phyloP scores from a whole-genome alignment of 2,888 invertebrate species.

The Ceramica pisi region DNA sequence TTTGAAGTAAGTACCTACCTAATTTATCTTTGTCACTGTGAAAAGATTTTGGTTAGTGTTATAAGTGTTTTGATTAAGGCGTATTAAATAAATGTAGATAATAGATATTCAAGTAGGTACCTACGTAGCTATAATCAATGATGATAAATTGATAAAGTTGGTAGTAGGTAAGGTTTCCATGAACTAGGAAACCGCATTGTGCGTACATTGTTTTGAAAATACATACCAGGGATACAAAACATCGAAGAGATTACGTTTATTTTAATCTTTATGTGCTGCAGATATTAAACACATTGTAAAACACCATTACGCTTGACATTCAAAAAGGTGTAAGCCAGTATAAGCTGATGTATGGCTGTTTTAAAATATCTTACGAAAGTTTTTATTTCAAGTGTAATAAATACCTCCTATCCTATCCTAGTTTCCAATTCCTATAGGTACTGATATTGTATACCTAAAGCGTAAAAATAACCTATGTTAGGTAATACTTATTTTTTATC shows the following conservation, averaged over 20 bases:
- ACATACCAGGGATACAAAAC: not conserved
- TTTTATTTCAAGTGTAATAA: not conserved
- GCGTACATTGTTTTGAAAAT: not conserved
- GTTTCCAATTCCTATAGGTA: too few relatives aligned
- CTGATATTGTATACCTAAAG: too few relatives aligned
- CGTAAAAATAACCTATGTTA: too few relatives aligned
- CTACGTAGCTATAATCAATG: not conserved
- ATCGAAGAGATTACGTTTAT: not conserved
- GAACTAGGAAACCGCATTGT: too few relatives aligned
- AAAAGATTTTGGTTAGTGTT: not conserved
- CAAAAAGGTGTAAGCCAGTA: not conserved
- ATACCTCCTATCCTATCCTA: not conserved
- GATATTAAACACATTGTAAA: not conserved
- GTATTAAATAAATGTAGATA: too few relatives aligned
- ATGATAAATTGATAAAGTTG: not conserved
- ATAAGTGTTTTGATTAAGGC: not conserved
- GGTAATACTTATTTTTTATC: too few relatives aligned
- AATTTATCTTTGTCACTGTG: too few relatives aligned
- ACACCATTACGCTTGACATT: not conserved
- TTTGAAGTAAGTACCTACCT: not conserved
- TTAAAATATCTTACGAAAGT: not conserved
- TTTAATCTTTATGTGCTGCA: not conserved
- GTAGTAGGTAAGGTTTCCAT: too few relatives aligned
- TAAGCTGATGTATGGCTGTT: not conserved
- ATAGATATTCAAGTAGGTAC: too few relatives aligned